Evolutionary conservation across 2,888 invertebrate species (phyloP).

Genomic region (Amorpha juglandis): DNA sequence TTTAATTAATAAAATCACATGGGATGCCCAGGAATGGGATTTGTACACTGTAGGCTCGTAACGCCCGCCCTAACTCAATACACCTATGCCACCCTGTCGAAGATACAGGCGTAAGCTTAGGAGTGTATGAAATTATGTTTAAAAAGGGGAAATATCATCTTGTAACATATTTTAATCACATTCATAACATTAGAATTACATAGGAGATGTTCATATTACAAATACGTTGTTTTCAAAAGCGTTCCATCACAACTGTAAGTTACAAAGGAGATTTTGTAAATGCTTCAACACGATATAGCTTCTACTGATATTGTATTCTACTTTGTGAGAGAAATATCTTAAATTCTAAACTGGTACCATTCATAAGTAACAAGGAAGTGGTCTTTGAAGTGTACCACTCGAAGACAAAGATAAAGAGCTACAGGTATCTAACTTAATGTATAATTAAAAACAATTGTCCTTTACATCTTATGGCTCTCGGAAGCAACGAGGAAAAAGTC

Average conservation of each 20-base stretch:
- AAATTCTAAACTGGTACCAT: constrained; percentile 2
- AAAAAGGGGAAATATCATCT: too few relatives aligned
- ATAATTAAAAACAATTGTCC: constrained; percentile 22
- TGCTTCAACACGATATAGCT: neutral
- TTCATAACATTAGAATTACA: neutral
- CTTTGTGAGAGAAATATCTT: constrained; percentile 29
- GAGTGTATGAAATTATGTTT: too few relatives aligned
- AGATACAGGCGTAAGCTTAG: too few relatives aligned
- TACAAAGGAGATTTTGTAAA: constrained; percentile 30
- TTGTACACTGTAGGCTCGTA: too few relatives aligned
- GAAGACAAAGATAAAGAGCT: constrained; percentile 11
- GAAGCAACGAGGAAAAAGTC: neutral
- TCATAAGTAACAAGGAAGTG: constrained; percentile 11
- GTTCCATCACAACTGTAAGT: constrained; percentile 28
- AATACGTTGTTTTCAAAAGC: constrained; percentile 12
- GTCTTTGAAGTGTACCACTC: neutral
- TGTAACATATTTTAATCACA: too few relatives aligned
- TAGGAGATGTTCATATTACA: neutral
- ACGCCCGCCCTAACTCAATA: too few relatives aligned
- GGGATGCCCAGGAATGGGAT: too few relatives aligned
- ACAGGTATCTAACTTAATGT: constrained; percentile 1
- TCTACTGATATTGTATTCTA: constrained; percentile 31
- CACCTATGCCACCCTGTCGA: too few relatives aligned
- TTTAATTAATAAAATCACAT: too few relatives aligned
- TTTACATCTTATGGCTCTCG: neutral